These are phyloP conservation scores for Sarcophaga carnaria DNA, from an alignment of 2,888 invertebrate genomes.

Conservation along the genomic window DNA sequence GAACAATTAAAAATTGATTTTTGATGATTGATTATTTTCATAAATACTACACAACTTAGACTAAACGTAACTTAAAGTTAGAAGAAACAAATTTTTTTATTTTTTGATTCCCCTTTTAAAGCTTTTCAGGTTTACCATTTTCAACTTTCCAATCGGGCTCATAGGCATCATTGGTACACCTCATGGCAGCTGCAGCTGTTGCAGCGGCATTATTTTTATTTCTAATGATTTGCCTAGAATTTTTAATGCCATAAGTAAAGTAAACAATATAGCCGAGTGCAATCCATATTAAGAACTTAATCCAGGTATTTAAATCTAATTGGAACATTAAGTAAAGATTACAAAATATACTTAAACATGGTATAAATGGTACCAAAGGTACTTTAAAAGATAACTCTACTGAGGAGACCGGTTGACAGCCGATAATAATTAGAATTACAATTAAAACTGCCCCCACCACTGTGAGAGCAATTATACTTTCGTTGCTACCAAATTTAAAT, in stretches of 20 bases:
- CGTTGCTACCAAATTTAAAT: slow-evolving; percentile 71
- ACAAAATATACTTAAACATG: slow-evolving; percentile 91
- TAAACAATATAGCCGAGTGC: slow-evolving; percentile 92
- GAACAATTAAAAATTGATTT: too few relatives aligned
- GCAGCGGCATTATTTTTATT: slow-evolving; percentile 77
- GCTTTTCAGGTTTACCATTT: slow-evolving; percentile 71
- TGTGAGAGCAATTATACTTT: slow-evolving; percentile 81
- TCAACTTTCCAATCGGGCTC: slow-evolving; percentile 78
- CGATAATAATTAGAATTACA: slow-evolving; percentile 84
- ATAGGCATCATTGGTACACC: slow-evolving; percentile 76
- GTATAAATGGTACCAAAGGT: slow-evolving; percentile 92
- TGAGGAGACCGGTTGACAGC: slow-evolving; percentile 87
- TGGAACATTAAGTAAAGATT: slow-evolving; percentile 96
- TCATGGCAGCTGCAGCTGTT: slow-evolving; percentile 71
- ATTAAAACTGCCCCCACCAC: slow-evolving; percentile 83
- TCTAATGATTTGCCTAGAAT: slow-evolving; percentile 85
- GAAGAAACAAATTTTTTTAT: background rate
- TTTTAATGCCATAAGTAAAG: slow-evolving; percentile 90
- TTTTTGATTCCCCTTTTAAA: slow-evolving; percentile 1
- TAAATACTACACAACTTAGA: too few relatives aligned
- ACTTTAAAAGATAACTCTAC: slow-evolving; percentile 89
- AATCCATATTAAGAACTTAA: slow-evolving; percentile 93
- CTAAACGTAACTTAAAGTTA: background rate
- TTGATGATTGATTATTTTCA: too few relatives aligned
- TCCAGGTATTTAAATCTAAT: slow-evolving; percentile 92